Percentiles rank a stretch among this genome's conserved stretches.
phyloP scores from a whole-genome alignment of 1,140 invertebrate genomes.

The Drosophila pseudoananassae region DNA sequence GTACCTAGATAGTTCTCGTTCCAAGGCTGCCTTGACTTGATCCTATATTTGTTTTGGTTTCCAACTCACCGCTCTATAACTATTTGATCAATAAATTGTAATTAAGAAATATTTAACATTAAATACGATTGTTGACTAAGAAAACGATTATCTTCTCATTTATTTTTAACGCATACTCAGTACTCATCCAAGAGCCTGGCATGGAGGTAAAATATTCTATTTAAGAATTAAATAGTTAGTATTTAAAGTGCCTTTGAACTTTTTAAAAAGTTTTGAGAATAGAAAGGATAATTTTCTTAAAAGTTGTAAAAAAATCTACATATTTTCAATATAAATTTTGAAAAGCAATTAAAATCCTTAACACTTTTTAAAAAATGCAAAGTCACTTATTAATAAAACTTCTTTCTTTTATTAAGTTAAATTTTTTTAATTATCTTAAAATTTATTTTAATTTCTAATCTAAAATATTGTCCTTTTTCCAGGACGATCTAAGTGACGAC shows the following conservation, averaged over 20 bases:
- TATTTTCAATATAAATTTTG: neutral
- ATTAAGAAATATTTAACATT: slow-evolving; percentile 9
- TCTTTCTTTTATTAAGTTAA: too few species aligned
- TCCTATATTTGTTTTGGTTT: slow-evolving; percentile 21
- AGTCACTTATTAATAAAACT: too few species aligned
- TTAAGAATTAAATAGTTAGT: neutral
- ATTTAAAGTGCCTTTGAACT: neutral
- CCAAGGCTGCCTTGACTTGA: slow-evolving; percentile 41
- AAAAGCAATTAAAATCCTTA: neutral
- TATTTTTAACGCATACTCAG: slow-evolving; percentile 78
- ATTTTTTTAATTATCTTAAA: too few species aligned
- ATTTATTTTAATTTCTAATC: too few species aligned
- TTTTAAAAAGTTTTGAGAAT: neutral
- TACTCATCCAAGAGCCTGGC: slow-evolving; percentile 83
- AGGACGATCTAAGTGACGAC: slow-evolving; percentile 81
- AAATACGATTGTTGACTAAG: slow-evolving; percentile 43
- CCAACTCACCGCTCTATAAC: slow-evolving; percentile 37
- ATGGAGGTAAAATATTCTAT: slow-evolving; percentile 70
- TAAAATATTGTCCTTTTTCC: slow-evolving; percentile 4
- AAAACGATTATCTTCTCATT: slow-evolving; percentile 47
- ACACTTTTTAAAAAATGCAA: too few species aligned
- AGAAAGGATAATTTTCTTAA: neutral
- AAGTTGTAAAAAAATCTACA: neutral
- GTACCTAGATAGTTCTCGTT: slow-evolving; percentile 41
- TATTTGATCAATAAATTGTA: slow-evolving; percentile 36